phyloP scores from a whole-genome alignment of 2,888 invertebrate genomes.

The Philereme vetulata region DNA sequence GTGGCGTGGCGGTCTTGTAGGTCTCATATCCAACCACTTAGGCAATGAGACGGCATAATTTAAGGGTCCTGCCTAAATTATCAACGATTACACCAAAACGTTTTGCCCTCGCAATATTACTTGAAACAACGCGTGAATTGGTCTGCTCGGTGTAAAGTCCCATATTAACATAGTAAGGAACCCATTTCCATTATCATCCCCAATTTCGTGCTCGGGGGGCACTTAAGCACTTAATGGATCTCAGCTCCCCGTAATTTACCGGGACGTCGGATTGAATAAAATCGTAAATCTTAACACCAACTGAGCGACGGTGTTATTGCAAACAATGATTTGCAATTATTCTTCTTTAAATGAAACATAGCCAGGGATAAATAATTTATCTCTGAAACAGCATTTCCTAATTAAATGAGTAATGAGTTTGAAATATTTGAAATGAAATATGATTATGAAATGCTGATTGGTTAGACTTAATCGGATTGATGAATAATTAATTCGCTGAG shows the following conservation, averaged over 20 bases:
- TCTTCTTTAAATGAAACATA: slow-evolving; percentile 56
- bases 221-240: slow-evolving; percentile 83
- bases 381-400: slow-evolving; percentile 31
- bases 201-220: slow-evolving; percentile 81
- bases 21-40: slow-evolving; percentile 8
- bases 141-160: slow-evolving; percentile 64
- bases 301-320: slow-evolving; percentile 70
- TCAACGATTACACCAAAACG: slow-evolving; percentile 49
- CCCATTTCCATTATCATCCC: slow-evolving; percentile 81
- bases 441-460: slow-evolving; percentile 19
- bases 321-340: slow-evolving; percentile 70
- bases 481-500: slow-evolving; percentile 30
- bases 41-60: slow-evolving; percentile 45
- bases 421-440: slow-evolving; percentile 17
- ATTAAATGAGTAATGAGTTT: slow-evolving; percentile 23
- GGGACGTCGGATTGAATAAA: slow-evolving; percentile 80
- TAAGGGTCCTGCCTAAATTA: slow-evolving; percentile 51
- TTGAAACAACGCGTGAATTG: slow-evolving; percentile 67
- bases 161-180: slow-evolving; percentile 80
- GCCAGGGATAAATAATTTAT: slow-evolving; percentile 47
- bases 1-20: not conserved
- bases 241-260: slow-evolving; percentile 79
- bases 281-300: slow-evolving; percentile 79
- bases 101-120: slow-evolving; percentile 57
- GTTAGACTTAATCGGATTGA: slow-evolving; percentile 19